Percentiles rank a stretch among this genome's conserved stretches.
These are phyloP conservation scores for Furcifer pardalis DNA, from an alignment of 2,797 vertebrate genomes.

Conservation along the genomic window DNA sequence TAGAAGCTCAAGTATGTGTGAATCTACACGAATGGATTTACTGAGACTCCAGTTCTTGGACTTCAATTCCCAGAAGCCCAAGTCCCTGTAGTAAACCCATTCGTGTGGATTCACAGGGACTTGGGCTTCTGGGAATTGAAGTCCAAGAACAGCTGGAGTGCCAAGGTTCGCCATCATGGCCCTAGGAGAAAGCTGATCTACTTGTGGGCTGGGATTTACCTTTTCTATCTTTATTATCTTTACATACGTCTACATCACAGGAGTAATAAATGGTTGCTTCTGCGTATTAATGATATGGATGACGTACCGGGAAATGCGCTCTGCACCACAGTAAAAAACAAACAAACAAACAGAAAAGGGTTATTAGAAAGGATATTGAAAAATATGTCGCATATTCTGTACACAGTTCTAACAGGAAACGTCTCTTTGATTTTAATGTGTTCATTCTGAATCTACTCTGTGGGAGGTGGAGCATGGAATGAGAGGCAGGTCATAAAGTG, in stretches of 20 bases:
- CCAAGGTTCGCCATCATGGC: no score
- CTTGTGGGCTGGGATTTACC: not conserved
- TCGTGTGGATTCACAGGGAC: no score
- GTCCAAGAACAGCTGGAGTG: no score
- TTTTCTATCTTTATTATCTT: not conserved
- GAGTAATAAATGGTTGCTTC: not conserved
- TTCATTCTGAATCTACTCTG: not conserved
- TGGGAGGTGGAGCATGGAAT: constrained; percentile 64
- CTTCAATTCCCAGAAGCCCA: no score
- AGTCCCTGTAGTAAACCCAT: no score
- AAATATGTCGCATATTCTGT: not conserved
- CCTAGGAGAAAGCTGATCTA: not conserved
- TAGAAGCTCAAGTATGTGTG: no score
- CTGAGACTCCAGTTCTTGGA: no score
- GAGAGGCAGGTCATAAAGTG: constrained; percentile 58
- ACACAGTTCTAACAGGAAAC: constrained; percentile 23
- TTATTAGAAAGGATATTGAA: not conserved
- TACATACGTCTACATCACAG: not conserved
- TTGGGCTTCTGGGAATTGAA: no score
- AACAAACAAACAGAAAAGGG: no score
- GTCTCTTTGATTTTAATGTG: constrained; percentile 31
- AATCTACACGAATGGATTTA: no score
- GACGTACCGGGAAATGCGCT: not conserved
- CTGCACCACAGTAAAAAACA: not conserved
- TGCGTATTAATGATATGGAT: no score